These are phyloP conservation scores for Arothron firmamentum DNA, from an alignment of 2,113 vertebrate species.

Conservation along the genomic window DNA sequence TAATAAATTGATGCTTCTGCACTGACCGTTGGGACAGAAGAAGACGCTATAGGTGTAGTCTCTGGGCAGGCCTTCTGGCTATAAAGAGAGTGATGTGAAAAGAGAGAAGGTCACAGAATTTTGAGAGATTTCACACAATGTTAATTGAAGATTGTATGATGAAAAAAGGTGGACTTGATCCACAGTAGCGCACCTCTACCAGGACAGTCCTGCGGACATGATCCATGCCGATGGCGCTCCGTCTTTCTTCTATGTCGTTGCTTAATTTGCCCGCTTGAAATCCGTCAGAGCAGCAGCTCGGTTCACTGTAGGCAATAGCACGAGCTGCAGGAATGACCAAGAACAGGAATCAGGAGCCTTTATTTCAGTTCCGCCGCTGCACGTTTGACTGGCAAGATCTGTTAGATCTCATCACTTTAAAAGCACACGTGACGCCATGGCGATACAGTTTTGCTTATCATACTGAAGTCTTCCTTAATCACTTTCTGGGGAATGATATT, in stretches of 20 bases:
- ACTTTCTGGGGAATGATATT: not conserved
- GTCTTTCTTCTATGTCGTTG: conserved; percentile 75
- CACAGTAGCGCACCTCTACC: conserved; percentile 78
- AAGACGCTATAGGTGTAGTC: conserved; percentile 93
- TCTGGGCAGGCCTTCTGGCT: conserved; percentile 87
- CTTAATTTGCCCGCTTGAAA: conserved; percentile 65
- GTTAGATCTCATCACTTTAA: too few relatives aligned
- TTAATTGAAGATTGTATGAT: not conserved
- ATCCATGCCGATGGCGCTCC: conserved; percentile 74
- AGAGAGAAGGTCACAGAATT: conserved; percentile 14
- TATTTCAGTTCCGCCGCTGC: not conserved
- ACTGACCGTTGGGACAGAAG: conserved; percentile 90
- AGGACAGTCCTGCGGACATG: conserved; percentile 80
- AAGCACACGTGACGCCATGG: too few relatives aligned
- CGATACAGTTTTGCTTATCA: not conserved
- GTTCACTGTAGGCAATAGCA: conserved; percentile 82
- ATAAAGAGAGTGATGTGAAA: conserved; percentile 47
- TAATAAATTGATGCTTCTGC: not conserved
- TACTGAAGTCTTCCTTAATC: not conserved
- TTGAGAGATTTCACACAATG: not conserved
- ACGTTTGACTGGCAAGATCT: not conserved
- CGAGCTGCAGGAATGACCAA: conserved; percentile 72
- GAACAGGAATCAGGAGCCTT: not conserved
- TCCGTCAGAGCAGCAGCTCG: conserved; percentile 79
- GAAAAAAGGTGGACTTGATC: not conserved